Evolutionary conservation across 92 coral and sea anemone species (phyloP).

Genomic region (Nematostella vectensis): DNA sequence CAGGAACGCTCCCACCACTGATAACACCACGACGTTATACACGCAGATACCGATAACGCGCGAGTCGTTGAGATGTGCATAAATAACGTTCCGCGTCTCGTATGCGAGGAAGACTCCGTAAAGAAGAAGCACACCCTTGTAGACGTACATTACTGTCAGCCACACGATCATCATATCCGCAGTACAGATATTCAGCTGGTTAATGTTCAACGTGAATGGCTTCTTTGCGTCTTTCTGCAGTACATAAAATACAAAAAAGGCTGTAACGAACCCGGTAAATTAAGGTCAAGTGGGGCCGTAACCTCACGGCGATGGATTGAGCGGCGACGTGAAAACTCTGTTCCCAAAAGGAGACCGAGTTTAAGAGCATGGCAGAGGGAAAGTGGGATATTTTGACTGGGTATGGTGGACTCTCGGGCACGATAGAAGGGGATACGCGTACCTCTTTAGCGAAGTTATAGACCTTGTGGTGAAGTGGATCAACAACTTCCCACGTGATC

Average conservation of each 20-base stretch:
- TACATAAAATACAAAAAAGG: neutral
- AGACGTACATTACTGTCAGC: slow-evolving; percentile 71
- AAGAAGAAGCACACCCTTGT: slow-evolving; percentile 76
- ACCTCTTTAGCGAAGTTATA: slow-evolving; percentile 15
- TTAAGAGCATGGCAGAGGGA: too few species aligned
- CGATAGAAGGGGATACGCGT: too few species aligned
- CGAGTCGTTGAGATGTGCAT: slow-evolving; percentile 91
- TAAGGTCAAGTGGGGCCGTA: too few species aligned
- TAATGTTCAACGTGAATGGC: slow-evolving; percentile 17
- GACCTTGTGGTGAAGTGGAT: slow-evolving; percentile 42
- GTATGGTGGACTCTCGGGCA: too few species aligned
- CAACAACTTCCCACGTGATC: slow-evolving; percentile 68
- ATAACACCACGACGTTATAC: slow-evolving; percentile 83
- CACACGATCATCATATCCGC: slow-evolving; percentile 44
- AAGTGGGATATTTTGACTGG: too few species aligned
- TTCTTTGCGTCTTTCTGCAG: slow-evolving; percentile 35
- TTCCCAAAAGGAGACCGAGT: too few species aligned
- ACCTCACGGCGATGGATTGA: too few species aligned
- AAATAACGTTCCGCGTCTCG: slow-evolving; percentile 90
- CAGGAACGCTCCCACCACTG: slow-evolving; percentile 73
- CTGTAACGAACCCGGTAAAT: neutral
- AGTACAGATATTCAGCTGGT: slow-evolving; percentile 48
- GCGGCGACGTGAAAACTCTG: too few species aligned
- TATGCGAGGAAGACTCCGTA: slow-evolving; percentile 91
- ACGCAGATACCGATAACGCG: slow-evolving; percentile 94